Evolutionary conservation across 1,140 invertebrate species (phyloP), one percentile per base, ranked within the genome.

Genomic region (Bombus superbus): DNA sequence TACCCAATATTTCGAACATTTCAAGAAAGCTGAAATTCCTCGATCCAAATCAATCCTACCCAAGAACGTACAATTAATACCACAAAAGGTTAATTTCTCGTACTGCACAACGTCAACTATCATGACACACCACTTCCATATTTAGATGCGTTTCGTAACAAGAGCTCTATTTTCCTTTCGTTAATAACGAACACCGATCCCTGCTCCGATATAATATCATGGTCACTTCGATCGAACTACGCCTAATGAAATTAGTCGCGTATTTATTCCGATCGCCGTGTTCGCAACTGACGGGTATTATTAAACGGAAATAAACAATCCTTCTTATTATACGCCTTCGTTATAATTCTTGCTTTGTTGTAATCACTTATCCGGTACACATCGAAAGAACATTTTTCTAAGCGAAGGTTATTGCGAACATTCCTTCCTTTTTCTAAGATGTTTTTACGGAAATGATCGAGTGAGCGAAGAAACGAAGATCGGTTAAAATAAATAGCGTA

Each of bases 111-210:
- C n/a, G 15, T 42, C 66, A 38, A 53, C 32, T 40, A 59, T 38
- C n/a, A 35, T 4, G 47, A 42, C 42, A 42, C 35, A 42, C 69
- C 80, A 11, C 10, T 22, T 47, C 57, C 71, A 64, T 38, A 62
- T 38, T 13, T n/a, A 38, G 73, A 72, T 35, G 13, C 32, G 40
- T 75, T 64, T 22, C 71, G 81, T 42, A 73, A 73, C 69, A n/a
- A 44, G 28, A 68, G 35, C 47, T 71, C 42, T 78, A 42, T 76
- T 66, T 25, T 44, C 66, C 53, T 44, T 38, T 71, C 53, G 80
- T 59, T 89, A 72, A 47, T 81, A 84, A 84, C 66, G 66, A 80
- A 62, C 22, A 25, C 28, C 28, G 5, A 38, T n/a, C 18, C 18
- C 47, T 22, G 5, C 6, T 53, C 47, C 47, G n/a, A 59, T 76